These are phyloP conservation scores for Xestia rhomboidea DNA, from an alignment of 2,888 invertebrate genomes.

Conservation along the genomic window DNA sequence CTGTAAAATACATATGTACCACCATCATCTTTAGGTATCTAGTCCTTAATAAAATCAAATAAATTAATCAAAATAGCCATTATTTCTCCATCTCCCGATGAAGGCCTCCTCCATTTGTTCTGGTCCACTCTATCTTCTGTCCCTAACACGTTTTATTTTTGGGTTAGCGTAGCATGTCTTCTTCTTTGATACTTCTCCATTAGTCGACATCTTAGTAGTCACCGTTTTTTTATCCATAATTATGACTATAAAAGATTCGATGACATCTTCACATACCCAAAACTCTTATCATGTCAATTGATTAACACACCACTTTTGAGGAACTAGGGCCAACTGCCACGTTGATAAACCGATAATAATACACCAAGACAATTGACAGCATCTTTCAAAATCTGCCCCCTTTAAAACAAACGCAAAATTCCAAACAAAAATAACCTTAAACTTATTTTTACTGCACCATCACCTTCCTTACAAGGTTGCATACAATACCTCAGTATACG, in stretches of 20 bases:
- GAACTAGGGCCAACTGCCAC: background rate
- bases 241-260: background rate
- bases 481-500: slow-evolving; percentile 74
- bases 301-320: background rate
- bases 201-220: background rate
- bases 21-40: background rate
- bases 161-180: background rate
- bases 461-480: slow-evolving; percentile 75
- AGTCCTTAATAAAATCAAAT: background rate
- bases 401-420: slow-evolving; percentile 32
- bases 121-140: background rate
- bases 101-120: too few relatives aligned
- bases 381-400: background rate
- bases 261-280: background rate
- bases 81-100: too few relatives aligned
- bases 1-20: background rate
- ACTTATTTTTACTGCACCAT: slow-evolving; percentile 35
- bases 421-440: slow-evolving; percentile 28
- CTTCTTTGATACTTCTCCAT: background rate
- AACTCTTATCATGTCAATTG: background rate
- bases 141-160: background rate
- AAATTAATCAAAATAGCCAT: too few relatives aligned
- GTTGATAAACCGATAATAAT: background rate
- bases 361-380: background rate
- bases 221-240: background rate